phyloP scores from a whole-genome alignment of 2,113 vertebrate species.

The Brachypodius melanocephalos region DNA sequence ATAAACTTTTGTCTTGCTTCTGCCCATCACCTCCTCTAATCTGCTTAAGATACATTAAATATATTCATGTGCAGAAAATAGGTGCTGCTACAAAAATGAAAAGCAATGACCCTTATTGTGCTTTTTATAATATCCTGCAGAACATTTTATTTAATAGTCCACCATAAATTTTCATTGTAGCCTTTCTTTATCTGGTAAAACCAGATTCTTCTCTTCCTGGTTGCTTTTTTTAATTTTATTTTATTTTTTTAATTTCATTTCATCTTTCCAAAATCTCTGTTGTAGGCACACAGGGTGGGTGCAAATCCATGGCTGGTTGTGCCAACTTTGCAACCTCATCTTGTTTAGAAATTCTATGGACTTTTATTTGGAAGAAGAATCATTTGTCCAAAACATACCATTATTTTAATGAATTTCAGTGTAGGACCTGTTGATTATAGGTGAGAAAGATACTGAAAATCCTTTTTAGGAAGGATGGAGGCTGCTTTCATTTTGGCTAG shows the following conservation, averaged over 20 bases:
- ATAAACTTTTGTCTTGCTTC: not conserved
- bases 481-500: not conserved
- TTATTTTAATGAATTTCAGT: not conserved
- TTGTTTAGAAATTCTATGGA: not conserved
- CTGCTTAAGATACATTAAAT: not conserved
- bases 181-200: not conserved
- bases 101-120: not conserved
- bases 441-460: not conserved
- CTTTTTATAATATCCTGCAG: not conserved
- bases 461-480: not conserved
- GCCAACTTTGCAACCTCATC: not conserved
- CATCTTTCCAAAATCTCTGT: not conserved
- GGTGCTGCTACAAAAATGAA: not conserved
- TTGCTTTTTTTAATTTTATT: not conserved
- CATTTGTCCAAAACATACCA: not conserved
- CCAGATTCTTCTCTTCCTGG: not conserved
- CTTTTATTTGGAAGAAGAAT: not conserved
- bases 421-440: not conserved
- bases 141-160: not conserved
- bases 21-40: not conserved
- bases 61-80: not conserved
- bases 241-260: not conserved
- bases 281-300: not conserved
- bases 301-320: not conserved
- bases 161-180: not conserved